phyloP scores from a whole-genome alignment of 1,140 invertebrate species.

The Apis cerana region DNA sequence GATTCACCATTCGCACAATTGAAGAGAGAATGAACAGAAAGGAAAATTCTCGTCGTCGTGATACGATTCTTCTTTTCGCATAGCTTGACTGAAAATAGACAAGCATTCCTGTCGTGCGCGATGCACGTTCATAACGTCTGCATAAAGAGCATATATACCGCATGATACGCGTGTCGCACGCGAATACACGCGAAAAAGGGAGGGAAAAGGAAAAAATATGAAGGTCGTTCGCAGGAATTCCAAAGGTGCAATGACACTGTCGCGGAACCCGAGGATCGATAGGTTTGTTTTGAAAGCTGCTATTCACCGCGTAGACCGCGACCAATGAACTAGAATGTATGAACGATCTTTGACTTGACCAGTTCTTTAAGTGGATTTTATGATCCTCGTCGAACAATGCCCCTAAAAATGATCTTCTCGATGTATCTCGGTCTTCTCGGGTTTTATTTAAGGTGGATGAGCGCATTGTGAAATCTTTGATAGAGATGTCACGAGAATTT shows the following conservation, averaged over 20 bases:
- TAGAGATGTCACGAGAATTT: background rate
- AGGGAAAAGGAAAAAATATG: constrained; percentile 48
- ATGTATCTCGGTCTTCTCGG: background rate
- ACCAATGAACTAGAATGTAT: constrained; percentile 17
- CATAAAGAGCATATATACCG: constrained; percentile 24
- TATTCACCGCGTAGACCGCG: constrained; percentile 8
- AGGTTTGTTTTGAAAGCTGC: constrained; percentile 42
- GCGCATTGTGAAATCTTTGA: too few relatives aligned
- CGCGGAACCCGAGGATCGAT: constrained; percentile 44
- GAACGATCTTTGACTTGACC: constrained; percentile 17
- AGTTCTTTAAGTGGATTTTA: background rate
- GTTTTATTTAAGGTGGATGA: background rate
- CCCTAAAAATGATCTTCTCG: background rate
- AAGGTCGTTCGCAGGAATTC: constrained; percentile 62
- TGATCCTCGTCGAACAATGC: background rate
- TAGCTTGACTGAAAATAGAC: constrained; percentile 11
- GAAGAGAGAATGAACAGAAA: background rate
- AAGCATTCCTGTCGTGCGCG: constrained; percentile 32
- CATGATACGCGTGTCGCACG: constrained; percentile 54
- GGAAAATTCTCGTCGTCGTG: background rate
- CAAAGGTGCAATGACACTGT: constrained; percentile 58
- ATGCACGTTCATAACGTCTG: constrained; percentile 47
- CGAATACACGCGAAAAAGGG: constrained; percentile 47
- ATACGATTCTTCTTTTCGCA: constrained; percentile 16
- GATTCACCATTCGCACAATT: too few relatives aligned